Evolutionary conservation across 2,888 invertebrate species (phyloP).

Genomic region (Philonicus albiceps): DNA sequence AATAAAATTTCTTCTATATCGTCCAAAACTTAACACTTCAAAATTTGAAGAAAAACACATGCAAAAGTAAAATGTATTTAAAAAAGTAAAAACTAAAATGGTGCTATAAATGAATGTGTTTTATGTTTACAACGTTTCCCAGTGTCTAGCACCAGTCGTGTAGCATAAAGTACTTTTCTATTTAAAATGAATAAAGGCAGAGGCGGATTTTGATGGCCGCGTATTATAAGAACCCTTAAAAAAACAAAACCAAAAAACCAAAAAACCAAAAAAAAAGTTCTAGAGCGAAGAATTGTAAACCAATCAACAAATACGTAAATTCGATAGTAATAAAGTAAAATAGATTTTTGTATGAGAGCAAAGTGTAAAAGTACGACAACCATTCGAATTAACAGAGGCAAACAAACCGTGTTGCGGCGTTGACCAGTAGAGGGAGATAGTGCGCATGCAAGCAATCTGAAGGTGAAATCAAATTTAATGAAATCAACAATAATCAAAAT

Average conservation of each 20-base stretch:
- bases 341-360: slow-evolving; percentile 3
- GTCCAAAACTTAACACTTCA: slow-evolving; percentile 20
- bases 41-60: slow-evolving; percentile 18
- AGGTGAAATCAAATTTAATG: slow-evolving; percentile 18
- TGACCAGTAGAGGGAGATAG: background rate
- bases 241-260: too few relatives aligned
- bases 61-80: slow-evolving; percentile 10
- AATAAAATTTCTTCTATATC: slow-evolving; percentile 36
- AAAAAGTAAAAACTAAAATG: slow-evolving; percentile 19
- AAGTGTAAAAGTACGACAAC: background rate
- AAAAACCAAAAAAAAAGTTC: too few relatives aligned
- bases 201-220: background rate
- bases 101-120: slow-evolving; percentile 24
- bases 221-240: background rate
- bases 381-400: background rate
- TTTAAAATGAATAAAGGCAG: background rate
- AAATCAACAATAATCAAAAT: slow-evolving; percentile 5
- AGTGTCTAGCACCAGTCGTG: slow-evolving; percentile 34
- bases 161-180: slow-evolving; percentile 3
- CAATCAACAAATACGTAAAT: slow-evolving; percentile 40
- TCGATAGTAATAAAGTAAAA: slow-evolving; percentile 3
- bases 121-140: slow-evolving; percentile 24
- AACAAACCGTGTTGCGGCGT: background rate
- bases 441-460: background rate
- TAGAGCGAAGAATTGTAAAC: background rate